Conservation (phyloP, 1,140 invertebrate genomes). For the Pogonus chalceus region DNA sequence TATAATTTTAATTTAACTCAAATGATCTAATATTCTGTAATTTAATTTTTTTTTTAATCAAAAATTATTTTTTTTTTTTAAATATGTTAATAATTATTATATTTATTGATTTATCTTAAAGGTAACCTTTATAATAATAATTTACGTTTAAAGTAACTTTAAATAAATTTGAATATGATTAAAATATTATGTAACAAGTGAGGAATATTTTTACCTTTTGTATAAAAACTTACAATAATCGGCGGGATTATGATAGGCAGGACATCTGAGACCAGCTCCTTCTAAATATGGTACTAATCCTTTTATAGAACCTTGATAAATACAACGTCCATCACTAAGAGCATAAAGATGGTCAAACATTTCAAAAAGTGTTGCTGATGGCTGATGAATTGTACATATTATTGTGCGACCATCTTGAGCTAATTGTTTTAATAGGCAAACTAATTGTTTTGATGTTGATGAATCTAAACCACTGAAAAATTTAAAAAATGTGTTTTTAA, state of each 20-base stretch:
- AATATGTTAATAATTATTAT: too few relatives aligned
- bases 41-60: too few relatives aligned
- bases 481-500: background rate
- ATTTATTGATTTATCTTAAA: too few relatives aligned
- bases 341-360: conserved; percentile 87
- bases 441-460: conserved; percentile 71
- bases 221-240: conserved; percentile 67
- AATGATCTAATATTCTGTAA: too few relatives aligned
- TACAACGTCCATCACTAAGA: conserved; percentile 67
- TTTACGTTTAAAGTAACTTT: background rate
- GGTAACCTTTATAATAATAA: too few relatives aligned
- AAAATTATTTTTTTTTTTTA: too few relatives aligned
- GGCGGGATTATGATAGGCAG: conserved; percentile 80
- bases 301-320: conserved; percentile 67
- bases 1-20: too few relatives aligned
- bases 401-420: conserved; percentile 60
- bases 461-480: conserved; percentile 75
- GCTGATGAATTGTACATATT: conserved; percentile 84
- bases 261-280: conserved; percentile 62
- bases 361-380: conserved; percentile 73
- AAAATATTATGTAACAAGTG: background rate
- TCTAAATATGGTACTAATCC: conserved; percentile 68
- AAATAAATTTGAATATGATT: conserved; percentile 2
- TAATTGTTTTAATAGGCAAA: conserved; percentile 62
- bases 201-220: background rate